Conservation (phyloP, 2,113 vertebrate species). For the Onychorhynchus coronatus region DNA sequence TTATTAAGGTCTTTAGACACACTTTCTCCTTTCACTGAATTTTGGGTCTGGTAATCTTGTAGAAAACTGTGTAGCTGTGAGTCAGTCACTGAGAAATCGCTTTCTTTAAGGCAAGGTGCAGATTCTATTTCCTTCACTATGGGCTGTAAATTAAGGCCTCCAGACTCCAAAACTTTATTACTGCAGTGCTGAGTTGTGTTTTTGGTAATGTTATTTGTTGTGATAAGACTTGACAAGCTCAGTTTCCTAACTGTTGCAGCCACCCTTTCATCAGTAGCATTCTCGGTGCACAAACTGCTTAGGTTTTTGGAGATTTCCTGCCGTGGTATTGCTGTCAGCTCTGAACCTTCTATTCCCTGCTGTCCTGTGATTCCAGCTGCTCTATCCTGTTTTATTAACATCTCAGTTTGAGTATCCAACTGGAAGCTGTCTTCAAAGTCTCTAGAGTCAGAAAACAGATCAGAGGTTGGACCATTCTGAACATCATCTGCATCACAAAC, state of each 20-base stretch:
- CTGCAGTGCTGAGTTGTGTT: not conserved
- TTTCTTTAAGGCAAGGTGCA: slow-evolving; percentile 51
- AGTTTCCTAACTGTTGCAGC: not conserved
- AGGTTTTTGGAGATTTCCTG: not conserved
- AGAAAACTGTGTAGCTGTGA: slow-evolving; percentile 89
- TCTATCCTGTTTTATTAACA: slow-evolving; percentile 80
- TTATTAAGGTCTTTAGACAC: not conserved
- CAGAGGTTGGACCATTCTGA: slow-evolving; percentile 68
- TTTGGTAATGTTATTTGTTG: not conserved
- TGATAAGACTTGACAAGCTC: not conserved
- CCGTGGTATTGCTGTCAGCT: not conserved
- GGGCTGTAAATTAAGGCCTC: not conserved
- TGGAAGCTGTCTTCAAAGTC: slow-evolving; percentile 91
- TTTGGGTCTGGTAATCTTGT: slow-evolving; percentile 80
- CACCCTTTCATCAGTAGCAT: not conserved
- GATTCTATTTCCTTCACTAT: not conserved
- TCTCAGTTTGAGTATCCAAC: slow-evolving; percentile 91
- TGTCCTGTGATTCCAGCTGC: slow-evolving; percentile 29
- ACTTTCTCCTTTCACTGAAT: slow-evolving; percentile 39
- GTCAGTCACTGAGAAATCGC: slow-evolving; percentile 85
- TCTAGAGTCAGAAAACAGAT: slow-evolving; percentile 60
- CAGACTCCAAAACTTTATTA: not conserved
- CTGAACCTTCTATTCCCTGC: not conserved
- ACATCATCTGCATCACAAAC: not conserved
- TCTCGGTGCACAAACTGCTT: not conserved